Base-by-base conservation (phyloP, 2,888 invertebrate genomes). In the Vesta saturnalis region DNA sequence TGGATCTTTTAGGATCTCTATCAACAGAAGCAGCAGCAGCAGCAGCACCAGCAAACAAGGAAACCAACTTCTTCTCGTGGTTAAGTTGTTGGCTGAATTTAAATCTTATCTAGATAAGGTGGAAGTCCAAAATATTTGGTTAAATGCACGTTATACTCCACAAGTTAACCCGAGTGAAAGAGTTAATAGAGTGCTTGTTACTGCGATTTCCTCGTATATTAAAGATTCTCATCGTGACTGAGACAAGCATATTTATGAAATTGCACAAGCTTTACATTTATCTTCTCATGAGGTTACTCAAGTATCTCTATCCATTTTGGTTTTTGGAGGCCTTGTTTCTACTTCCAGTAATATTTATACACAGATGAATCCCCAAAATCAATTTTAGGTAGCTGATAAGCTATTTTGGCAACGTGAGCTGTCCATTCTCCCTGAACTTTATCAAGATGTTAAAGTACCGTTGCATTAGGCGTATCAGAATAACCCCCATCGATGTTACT, bases 31-130 rank as follows among this genome's bases (percentile, higher is more conserved):
- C n/a, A n/a, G n/a, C n/a, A n/a, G n/a, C 12, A 61, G 60, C 10
- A 18, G 69, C 1, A 67, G 73, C 64, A 59, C 14, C 67, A 18
- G 59, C 43, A 49, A 35, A 46, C 1, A 16, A 60, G 75, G 72
- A 8, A 21, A 67, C 60, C 39, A 52, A 6, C 74, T 60, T 35
- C 63, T 74, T 12, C 60, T 76, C 0, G 71, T 70, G 3, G 59
- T 71, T 8, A 58, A 69, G 39, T 10, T 19, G 8, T 35, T 58
- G 54, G 16, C n/a, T 30, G 62, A 64, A 43, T 69, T 71, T 60
- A 30, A 5, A 30, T 6, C 6, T 43, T 43, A n/a, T 12, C 12
- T 43, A 12, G 14, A 2, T 43, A 12, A 43, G 2, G 14, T 43
- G n/a, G 14, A 43, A 14, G 43, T 43, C 14, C 43, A 43, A 12